phyloP scores from a whole-genome alignment of 2,113 vertebrate genomes.

The Gadus macrocephalus region DNA sequence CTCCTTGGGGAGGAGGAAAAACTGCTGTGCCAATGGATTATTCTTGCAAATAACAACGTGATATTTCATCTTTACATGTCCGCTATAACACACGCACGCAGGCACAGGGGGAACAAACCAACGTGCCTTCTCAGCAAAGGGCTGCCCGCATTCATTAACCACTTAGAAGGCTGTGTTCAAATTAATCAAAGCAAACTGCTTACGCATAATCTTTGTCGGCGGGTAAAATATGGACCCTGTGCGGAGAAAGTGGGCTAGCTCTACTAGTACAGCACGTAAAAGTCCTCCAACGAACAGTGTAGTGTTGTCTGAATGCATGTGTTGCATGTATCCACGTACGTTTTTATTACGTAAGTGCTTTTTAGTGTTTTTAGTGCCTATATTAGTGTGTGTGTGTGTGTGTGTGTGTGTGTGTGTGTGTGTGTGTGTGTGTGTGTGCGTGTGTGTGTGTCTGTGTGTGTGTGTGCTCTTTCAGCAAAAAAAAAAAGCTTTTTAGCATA shows the following conservation, averaged over 20 bases:
- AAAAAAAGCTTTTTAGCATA: too few species aligned
- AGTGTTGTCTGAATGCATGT: not conserved
- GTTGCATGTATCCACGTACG: not conserved
- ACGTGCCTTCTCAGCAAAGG: slow-evolving; percentile 56
- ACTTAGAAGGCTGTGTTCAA: slow-evolving; percentile 46
- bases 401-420: not conserved
- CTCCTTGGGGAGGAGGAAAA: slow-evolving; percentile 25
- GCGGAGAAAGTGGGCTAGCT: slow-evolving; percentile 13
- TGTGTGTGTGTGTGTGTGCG: not conserved
- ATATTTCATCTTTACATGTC: slow-evolving; percentile 50
- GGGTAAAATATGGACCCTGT: slow-evolving; percentile 7
- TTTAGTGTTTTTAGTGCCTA: not conserved
- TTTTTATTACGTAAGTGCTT: not conserved
- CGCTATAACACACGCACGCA: not conserved
- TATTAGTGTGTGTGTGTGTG: not conserved
- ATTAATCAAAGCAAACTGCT: slow-evolving; percentile 65
- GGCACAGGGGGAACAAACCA: slow-evolving; percentile 25
- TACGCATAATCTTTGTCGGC: too few species aligned
- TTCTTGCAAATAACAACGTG: slow-evolving; percentile 50
- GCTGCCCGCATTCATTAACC: slow-evolving; percentile 54
- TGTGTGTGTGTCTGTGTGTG: not conserved
- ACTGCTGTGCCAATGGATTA: slow-evolving; percentile 43
- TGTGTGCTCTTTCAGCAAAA: slow-evolving; percentile 1
- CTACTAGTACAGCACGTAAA: not conserved
- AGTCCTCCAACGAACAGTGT: not conserved